Percentiles rank a stretch among this genome's conserved stretches.
phyloP scores from a whole-genome alignment of 1,140 invertebrate genomes.

The Drosophila micromelanica region DNA sequence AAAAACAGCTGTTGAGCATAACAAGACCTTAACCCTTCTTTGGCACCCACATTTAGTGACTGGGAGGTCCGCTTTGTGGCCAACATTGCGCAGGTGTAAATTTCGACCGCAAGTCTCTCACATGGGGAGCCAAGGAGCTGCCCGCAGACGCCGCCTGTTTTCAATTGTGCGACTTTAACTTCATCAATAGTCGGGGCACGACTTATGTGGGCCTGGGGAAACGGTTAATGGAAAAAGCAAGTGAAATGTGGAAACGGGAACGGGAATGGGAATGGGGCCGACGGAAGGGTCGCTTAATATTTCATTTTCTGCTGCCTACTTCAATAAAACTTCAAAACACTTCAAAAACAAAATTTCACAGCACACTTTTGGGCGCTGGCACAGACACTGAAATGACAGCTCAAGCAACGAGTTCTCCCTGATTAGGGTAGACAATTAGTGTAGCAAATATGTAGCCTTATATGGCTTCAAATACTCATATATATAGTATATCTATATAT shows the following conservation, averaged over 20 bases:
- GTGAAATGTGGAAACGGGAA: no score
- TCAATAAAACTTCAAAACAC: conserved; percentile 31
- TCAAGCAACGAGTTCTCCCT: background rate
- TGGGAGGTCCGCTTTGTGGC: background rate
- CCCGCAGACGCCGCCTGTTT: conserved; percentile 66
- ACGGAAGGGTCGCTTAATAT: conserved; percentile 20
- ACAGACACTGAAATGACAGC: background rate
- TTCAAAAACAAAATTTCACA: conserved; percentile 8
- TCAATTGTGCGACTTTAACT: conserved; percentile 54
- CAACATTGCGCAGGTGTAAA: conserved; percentile 34
- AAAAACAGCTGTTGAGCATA: conserved; percentile 1
- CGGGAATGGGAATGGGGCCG: background rate
- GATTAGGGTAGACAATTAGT: background rate
- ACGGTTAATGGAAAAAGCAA: background rate
- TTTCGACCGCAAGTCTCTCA: conserved; percentile 36
- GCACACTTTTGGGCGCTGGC: background rate
- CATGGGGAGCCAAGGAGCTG: conserved; percentile 47
- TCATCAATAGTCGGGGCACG: conserved; percentile 72
- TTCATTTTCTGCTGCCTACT: conserved; percentile 23
- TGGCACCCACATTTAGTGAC: conserved; percentile 1
- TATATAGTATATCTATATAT: background rate
- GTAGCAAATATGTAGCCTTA: background rate
- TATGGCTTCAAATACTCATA: background rate
- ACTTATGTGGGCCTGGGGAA: conserved; percentile 17
- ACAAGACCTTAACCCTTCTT: background rate